Conservation (phyloP, 1,140 invertebrate species). For the Drosophila tsacasi region DNA sequence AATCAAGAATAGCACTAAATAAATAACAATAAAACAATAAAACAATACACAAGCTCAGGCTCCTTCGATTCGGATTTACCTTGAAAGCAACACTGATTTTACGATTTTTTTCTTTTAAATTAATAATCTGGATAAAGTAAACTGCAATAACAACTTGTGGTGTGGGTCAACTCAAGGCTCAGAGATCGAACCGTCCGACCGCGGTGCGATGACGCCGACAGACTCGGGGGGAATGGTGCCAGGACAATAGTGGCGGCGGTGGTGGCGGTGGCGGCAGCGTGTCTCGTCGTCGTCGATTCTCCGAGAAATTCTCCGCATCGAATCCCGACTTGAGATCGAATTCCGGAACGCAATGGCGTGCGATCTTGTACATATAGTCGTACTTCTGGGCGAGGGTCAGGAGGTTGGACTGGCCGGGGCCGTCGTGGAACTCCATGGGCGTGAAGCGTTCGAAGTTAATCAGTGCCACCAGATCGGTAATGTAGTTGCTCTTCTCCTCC, state of each 20-base stretch:
- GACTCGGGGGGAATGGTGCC: not conserved
- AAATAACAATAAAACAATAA: not conserved
- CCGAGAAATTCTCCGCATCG: not conserved
- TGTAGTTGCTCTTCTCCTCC: not conserved
- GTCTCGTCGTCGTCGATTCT: not conserved
- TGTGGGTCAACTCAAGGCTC: not conserved
- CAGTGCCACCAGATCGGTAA: not conserved
- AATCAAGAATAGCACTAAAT: not conserved
- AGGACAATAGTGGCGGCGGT: not conserved
- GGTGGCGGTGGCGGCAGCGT: not conserved
- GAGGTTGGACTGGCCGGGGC: constrained; percentile 16
- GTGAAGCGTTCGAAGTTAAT: constrained; percentile 9
- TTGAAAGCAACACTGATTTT: not conserved
- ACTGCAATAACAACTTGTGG: constrained; percentile 5
- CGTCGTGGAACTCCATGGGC: constrained; percentile 22
- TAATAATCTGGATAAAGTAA: not conserved
- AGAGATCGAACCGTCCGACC: not conserved
- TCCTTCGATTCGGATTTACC: not conserved
- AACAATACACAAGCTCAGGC: not conserved
- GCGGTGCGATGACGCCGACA: constrained; percentile 7
- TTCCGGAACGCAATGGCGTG: not conserved
- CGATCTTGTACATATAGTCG: constrained; percentile 29
- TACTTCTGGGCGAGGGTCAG: constrained; percentile 18
- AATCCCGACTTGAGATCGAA: not conserved
- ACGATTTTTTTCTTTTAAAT: no score